A percentile compares a stretch with the other conserved stretches of the same genome.
phyloP scores from a whole-genome alignment of 2,888 invertebrate species.

The Apeira syringaria region DNA sequence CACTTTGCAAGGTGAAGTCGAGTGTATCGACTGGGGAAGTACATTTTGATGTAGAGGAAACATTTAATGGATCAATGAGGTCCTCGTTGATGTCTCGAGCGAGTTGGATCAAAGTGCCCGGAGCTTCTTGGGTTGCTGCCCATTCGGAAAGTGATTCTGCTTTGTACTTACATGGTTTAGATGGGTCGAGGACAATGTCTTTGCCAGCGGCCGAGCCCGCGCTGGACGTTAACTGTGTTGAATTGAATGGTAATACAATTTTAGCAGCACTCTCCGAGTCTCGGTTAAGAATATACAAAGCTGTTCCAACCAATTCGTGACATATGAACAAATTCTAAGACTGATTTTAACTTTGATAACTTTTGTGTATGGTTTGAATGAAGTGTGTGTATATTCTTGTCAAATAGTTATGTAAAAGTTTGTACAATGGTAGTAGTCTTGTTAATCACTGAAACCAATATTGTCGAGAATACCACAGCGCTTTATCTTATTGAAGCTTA shows the following conservation, averaged over 20 bases:
- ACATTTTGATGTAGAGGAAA: conserved; percentile 81
- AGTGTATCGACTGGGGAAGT: conserved; percentile 67
- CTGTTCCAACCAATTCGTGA: conserved; percentile 38
- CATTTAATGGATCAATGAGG: conserved; percentile 86
- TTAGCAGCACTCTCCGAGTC: conserved; percentile 87
- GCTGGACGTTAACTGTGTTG: conserved; percentile 86
- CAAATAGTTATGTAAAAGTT: not conserved
- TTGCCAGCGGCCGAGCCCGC: conserved; percentile 86
- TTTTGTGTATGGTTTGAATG: not conserved
- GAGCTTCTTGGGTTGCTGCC: conserved; percentile 86
- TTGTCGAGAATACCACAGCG: too few relatives aligned
- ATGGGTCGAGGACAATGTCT: conserved; percentile 69
- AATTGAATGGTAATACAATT: conserved; percentile 75
- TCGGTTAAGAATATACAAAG: conserved; percentile 86
- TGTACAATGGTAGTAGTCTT: too few relatives aligned
- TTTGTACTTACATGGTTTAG: conserved; percentile 86
- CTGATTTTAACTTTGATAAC: not conserved
- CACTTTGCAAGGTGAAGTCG: conserved; percentile 64
- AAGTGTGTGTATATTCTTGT: not conserved
- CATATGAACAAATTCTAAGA: not conserved
- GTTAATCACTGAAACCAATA: too few relatives aligned
- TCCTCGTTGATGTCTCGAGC: conserved; percentile 87
- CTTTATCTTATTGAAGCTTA: too few relatives aligned
- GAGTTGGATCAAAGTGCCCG: conserved; percentile 82
- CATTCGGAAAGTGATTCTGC: conserved; percentile 89